These are phyloP conservation scores for Liparis tanakae DNA, from an alignment of 2,797 vertebrate genomes.

Conservation along the genomic window DNA sequence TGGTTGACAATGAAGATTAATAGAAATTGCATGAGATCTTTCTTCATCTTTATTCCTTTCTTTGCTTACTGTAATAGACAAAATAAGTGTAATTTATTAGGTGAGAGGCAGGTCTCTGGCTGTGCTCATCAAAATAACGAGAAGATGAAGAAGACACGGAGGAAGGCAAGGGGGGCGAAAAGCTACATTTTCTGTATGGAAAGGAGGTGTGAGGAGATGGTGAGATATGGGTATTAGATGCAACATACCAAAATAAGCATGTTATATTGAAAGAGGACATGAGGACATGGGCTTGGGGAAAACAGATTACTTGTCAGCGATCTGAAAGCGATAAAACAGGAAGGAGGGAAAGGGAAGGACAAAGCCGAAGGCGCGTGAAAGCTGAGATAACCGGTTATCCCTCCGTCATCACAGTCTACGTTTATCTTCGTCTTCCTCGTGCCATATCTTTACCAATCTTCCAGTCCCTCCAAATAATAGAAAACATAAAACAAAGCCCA, in stretches of 20 bases:
- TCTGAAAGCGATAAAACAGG: conserved; percentile 59
- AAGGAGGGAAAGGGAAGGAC: conserved; percentile 73
- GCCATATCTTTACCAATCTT: conserved; percentile 71
- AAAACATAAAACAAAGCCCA: conserved; percentile 77
- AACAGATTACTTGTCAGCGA: conserved; percentile 70
- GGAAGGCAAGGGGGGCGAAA: conserved; percentile 25
- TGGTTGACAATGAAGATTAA: conserved; percentile 20
- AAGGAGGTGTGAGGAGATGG: conserved; percentile 43
- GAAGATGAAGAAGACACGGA: conserved; percentile 31
- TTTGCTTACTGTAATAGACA: conserved; percentile 24
- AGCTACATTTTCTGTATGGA: conserved; percentile 26
- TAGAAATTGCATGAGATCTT: conserved; percentile 30
- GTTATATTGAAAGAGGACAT: conserved; percentile 66
- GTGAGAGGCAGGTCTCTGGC: conserved; percentile 50
- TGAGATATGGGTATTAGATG: conserved; percentile 54
- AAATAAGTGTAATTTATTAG: conserved; percentile 63
- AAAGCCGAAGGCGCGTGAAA: conserved; percentile 76
- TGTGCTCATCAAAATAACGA: conserved; percentile 66
- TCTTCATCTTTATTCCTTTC: conserved; percentile 31
- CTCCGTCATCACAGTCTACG: conserved; percentile 64
- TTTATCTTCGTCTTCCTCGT: conserved; percentile 67
- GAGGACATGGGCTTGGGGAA: conserved; percentile 54
- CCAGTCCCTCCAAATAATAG: conserved; percentile 73
- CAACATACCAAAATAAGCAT: conserved; percentile 62
- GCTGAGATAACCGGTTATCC: conserved; percentile 77